Evolutionary conservation across 1,140 invertebrate species (phyloP).

Genomic region (Yoshiicerus persimilis): DNA sequence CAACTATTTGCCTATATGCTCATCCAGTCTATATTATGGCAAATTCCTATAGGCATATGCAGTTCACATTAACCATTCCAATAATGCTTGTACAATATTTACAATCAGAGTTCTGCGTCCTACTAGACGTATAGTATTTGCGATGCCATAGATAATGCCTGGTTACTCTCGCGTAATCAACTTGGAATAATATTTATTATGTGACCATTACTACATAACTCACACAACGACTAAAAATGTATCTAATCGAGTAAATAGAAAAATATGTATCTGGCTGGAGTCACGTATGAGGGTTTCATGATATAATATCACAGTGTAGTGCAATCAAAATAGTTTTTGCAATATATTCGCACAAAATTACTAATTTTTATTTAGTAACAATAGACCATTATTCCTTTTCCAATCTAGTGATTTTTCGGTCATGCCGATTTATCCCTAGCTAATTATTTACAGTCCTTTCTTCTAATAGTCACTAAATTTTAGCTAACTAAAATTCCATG

Average conservation of each 20-base stretch:
- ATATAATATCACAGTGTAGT: no score
- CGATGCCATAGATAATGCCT: not conserved
- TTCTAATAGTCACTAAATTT: no score
- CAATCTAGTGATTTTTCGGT: no score
- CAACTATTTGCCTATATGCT: not conserved
- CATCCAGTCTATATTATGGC: not conserved
- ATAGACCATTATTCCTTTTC: no score
- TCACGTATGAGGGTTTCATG: not conserved
- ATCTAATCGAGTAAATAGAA: no score
- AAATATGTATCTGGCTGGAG: not conserved
- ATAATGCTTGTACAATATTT: no score
- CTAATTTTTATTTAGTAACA: no score
- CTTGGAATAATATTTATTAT: not conserved
- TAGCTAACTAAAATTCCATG: no score
- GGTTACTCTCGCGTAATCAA: not conserved
- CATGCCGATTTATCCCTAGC: no score
- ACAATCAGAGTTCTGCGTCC: not conserved
- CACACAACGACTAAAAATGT: not conserved
- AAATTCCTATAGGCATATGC: not conserved
- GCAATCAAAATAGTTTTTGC: no score
- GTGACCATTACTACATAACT: not conserved
- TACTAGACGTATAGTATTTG: not conserved
- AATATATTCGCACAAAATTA: no score
- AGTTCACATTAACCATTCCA: not conserved
- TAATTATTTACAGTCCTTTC: no score